Evolutionary conservation across 2,113 vertebrate genomes (phyloP), one percentile per base, ranked within the genome.

Genomic region (Ifrita kowaldi): DNA sequence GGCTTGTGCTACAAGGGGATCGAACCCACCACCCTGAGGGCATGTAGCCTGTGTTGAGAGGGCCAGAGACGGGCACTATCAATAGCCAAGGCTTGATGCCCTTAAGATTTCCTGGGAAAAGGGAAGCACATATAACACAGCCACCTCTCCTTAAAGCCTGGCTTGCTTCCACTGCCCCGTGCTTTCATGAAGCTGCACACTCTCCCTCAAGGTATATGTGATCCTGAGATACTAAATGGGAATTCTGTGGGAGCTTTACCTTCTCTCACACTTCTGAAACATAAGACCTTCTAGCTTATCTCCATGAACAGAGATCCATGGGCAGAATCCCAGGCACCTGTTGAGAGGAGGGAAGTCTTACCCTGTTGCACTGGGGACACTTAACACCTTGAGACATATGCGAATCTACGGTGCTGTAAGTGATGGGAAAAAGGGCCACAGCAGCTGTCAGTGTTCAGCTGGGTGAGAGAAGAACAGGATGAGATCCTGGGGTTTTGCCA

Each of bases 101-200:
- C 19, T 52, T 27, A 55, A 80, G 46, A 39, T 39, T 37, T 70
- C 64, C 62, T 69, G 46, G 49, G 37, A 79, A 64, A 20, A 35
- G 26, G 21, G 24, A 75, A 64, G 30, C 14, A 52, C 18, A 24
- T 6, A 11, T 2, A 80, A 53, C 44, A 80, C 19, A 53, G 68
- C 10, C 21, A 75, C 9, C 42, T 60, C 39, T 71, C 71, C 81
- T 33, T 62, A 80, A 71, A 90, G 30, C 32, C 47, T 62, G 17
- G 11, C 15, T 80, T 37, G 32, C 32, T 76, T 55, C n/a, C 53
- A 55, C 14, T 5, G 3, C 17, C n/a, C 16, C 0, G 0, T 8
- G 37, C 5, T 3, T 24, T 6, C 2, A 2, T 50, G 24, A 83
- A 65, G 50, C 60, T 65, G 16, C 28, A 14, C 21, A 3, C 49